A percentile compares a stretch with the other conserved stretches of the same genome.
phyloP scores from a whole-genome alignment of 2,113 vertebrate species.

The Electrona antarctica region DNA sequence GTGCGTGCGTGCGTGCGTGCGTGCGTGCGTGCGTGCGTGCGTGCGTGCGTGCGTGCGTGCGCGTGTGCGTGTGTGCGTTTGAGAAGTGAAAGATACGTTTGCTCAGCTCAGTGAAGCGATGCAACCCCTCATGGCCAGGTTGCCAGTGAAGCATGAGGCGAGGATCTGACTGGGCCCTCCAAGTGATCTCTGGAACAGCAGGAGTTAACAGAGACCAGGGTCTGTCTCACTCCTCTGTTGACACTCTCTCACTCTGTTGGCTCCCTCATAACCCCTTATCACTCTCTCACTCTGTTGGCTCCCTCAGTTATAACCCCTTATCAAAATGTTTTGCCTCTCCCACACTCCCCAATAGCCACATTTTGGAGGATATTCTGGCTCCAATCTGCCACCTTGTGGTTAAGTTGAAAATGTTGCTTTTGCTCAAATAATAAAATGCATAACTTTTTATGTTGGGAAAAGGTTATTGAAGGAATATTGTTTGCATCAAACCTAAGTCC shows the following conservation, averaged over 20 bases:
- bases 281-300: conserved; percentile 68
- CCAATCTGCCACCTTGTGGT: conserved; percentile 71
- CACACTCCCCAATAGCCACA: conserved; percentile 58
- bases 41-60: neutral
- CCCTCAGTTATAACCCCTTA: conserved; percentile 73
- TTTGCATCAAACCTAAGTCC: too few relatives aligned
- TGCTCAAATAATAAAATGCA: too few relatives aligned
- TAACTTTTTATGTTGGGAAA: too few relatives aligned
- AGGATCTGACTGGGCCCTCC: conserved; percentile 47
- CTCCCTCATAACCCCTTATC: conserved; percentile 75
- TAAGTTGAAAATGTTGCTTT: conserved; percentile 31
- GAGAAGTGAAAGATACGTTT: conserved; percentile 59
- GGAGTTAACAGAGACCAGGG: conserved; percentile 44
- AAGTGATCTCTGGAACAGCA: conserved; percentile 43
- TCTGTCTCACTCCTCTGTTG: conserved; percentile 59
- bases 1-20: neutral
- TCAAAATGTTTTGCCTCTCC: conserved; percentile 73
- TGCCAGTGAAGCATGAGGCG: conserved; percentile 62
- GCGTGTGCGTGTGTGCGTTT: conserved; percentile 4
- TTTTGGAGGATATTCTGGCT: conserved; percentile 32
- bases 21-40: neutral
- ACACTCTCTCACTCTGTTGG: conserved; percentile 67
- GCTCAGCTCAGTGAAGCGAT: conserved; percentile 73
- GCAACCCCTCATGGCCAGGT: conserved; percentile 68
- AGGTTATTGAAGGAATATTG: too few relatives aligned